A percentile compares a stretch with the other conserved stretches of the same genome.
Conservation (phyloP, 2,113 vertebrate species). For the Symphodus melops region DNA sequence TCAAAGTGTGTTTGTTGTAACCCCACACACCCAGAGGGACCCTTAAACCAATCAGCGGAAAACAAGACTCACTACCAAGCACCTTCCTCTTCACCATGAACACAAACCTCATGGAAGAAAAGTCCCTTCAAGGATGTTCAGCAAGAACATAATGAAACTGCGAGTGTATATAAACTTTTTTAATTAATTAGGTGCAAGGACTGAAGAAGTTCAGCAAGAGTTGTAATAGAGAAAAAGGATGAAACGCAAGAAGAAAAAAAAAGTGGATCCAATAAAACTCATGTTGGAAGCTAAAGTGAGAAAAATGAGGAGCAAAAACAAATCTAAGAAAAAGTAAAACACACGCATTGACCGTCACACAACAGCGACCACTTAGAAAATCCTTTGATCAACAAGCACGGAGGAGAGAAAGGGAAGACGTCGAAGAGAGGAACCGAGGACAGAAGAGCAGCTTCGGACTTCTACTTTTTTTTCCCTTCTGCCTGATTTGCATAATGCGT, state of each 20-base stretch:
- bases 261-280: conserved; percentile 27
- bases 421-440: conserved; percentile 27
- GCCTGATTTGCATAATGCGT: conserved; percentile 68
- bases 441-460: conserved; percentile 49
- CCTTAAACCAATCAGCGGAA: conserved; percentile 49
- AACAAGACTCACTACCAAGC: conserved; percentile 22
- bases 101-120: conserved; percentile 30
- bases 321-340: conserved; percentile 33
- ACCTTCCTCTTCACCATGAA: conserved; percentile 39
- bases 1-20: conserved; percentile 10
- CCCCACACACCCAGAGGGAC: conserved; percentile 31
- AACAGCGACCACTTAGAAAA: conserved; percentile 46
- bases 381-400: conserved; percentile 60
- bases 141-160: conserved; percentile 15
- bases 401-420: conserved; percentile 30
- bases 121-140: conserved; percentile 29
- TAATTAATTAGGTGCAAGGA: neutral
- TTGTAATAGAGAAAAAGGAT: neutral
- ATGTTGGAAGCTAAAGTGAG: conserved; percentile 44
- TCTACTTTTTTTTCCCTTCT: conserved; percentile 33
- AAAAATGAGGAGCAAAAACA: conserved; percentile 48
- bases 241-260: neutral
- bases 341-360: conserved; percentile 54
- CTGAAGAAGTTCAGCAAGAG: neutral
- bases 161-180: conserved; percentile 12